phyloP scores from a whole-genome alignment of 2,113 vertebrate genomes.

The Mustelus asterias region DNA sequence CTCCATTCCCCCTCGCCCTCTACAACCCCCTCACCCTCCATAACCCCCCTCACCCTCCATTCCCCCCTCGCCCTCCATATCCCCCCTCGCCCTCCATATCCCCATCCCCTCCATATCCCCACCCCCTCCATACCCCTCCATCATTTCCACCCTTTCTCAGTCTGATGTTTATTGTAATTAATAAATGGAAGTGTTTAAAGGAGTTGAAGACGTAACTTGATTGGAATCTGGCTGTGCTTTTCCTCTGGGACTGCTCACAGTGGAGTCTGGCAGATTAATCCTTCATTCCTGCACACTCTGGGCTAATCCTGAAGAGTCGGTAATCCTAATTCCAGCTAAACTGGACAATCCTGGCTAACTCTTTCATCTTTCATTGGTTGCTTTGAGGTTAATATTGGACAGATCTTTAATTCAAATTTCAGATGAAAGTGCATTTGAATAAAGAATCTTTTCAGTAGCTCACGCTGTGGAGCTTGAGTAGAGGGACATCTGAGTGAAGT shows the following conservation, averaged over 20 bases:
- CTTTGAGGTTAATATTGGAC: neutral
- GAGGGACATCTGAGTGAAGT: neutral
- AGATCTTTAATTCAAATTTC: slow-evolving; percentile 17
- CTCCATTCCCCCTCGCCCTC: neutral
- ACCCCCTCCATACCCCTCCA: neutral
- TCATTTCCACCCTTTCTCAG: neutral
- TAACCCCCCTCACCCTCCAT: no score
- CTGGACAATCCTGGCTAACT: neutral
- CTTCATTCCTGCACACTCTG: neutral
- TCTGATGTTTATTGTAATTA: neutral
- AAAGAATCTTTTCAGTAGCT: neutral
- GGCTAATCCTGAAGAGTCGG: neutral
- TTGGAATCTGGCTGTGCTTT: no score
- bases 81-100: neutral
- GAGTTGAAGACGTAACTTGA: neutral
- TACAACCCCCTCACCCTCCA: no score
- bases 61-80: neutral
- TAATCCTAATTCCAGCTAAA: neutral
- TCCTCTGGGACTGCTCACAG: neutral
- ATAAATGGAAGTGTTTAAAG: neutral
- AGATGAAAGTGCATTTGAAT: neutral
- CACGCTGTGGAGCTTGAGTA: neutral
- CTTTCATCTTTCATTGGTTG: neutral
- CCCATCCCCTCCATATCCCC: neutral
- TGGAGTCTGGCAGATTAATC: neutral